phyloP scores from a whole-genome alignment of 2,113 vertebrate species.

The Conger conger region DNA sequence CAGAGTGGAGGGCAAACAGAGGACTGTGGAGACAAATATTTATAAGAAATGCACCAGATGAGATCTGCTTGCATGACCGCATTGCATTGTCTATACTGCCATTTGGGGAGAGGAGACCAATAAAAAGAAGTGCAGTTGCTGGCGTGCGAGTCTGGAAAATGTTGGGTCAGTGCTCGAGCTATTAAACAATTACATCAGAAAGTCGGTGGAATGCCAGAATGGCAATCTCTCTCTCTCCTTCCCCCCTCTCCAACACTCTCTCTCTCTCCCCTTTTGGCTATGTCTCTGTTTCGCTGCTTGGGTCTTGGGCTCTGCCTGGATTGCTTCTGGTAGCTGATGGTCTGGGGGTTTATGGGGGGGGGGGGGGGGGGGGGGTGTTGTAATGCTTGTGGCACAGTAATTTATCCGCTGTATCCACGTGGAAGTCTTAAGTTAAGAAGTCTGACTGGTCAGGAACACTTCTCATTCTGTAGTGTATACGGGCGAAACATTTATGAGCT shows the following conservation, averaged over 20 bases:
- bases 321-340: conserved; percentile 52
- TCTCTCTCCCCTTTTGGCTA: neutral
- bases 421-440: neutral
- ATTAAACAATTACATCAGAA: conserved; percentile 72
- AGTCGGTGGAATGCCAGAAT: conserved; percentile 52
- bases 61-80: neutral
- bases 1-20: neutral
- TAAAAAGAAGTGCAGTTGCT: conserved; percentile 55
- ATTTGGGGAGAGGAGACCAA: conserved; percentile 17
- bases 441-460: neutral
- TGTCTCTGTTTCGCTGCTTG: conserved; percentile 30
- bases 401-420: conserved; percentile 31
- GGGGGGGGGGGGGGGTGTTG: conserved; percentile 16
- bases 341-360: conserved; percentile 9
- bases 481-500: neutral
- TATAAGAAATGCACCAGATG: neutral
- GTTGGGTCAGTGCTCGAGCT: conserved; percentile 61
- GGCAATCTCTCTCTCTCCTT: conserved; percentile 34
- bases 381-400: conserved; percentile 43
- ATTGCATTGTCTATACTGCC: conserved; percentile 31
- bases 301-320: conserved; percentile 42
- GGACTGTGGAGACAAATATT: conserved; percentile 1
- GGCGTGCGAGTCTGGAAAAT: conserved; percentile 65
- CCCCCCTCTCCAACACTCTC: neutral
- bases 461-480: neutral